A percentile compares a stretch with the other conserved stretches of the same genome.
Evolutionary conservation across 2,113 vertebrate species (phyloP).

Genomic region (Catharus fuscescens): DNA sequence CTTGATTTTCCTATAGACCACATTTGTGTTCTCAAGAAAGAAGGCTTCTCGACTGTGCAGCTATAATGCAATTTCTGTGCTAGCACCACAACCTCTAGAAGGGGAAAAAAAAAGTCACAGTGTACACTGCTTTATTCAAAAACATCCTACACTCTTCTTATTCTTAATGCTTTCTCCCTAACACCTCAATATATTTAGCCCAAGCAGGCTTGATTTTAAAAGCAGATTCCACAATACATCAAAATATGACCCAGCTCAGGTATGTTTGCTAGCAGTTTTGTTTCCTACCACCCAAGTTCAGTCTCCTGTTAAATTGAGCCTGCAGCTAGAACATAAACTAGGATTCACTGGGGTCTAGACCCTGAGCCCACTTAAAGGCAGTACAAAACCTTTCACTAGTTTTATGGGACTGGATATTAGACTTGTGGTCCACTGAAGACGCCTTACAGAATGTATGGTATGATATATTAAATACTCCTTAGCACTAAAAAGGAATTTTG

Average conservation of each 20-base stretch:
- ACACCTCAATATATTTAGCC: not conserved
- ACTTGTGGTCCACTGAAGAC: not conserved
- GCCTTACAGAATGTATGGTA: not conserved
- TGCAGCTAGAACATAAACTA: not conserved
- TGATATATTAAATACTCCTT: not conserved
- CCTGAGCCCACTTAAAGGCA: not conserved
- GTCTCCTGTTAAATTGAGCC: not conserved
- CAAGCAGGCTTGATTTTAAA: not conserved
- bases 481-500: not conserved
- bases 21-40: not conserved
- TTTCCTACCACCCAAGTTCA: not conserved
- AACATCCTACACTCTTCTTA: not conserved
- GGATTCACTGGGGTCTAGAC: not conserved
- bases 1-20: not conserved
- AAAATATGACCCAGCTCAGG: not conserved
- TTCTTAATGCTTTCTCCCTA: not conserved
- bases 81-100: not conserved
- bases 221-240: not conserved
- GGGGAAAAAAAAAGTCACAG: too few species aligned
- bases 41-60: not conserved
- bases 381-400: not conserved
- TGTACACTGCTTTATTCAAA: not conserved
- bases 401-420: not conserved
- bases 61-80: not conserved
- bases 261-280: not conserved